Percentiles rank a stretch among this genome's conserved stretches.
Conservation (phyloP, 2,113 vertebrate species). For the Hydropotes inermis region DNA sequence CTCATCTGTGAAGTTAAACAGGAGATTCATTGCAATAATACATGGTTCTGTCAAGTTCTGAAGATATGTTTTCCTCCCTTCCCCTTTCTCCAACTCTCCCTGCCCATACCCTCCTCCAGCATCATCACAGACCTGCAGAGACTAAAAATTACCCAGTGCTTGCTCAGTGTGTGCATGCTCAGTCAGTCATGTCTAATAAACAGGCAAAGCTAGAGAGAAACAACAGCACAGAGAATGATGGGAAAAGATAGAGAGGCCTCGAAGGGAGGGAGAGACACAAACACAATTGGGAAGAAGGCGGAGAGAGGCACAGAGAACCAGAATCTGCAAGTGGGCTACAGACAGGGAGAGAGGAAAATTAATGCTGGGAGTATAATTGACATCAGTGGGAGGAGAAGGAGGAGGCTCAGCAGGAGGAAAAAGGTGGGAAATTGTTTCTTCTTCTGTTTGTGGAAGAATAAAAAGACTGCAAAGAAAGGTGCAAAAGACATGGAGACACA, state of each 20-base stretch:
- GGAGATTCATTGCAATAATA: not conserved
- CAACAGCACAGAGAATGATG: not conserved
- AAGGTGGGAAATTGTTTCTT: not conserved
- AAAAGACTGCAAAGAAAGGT: not conserved
- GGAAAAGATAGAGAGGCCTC: not conserved
- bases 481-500: accelerated
- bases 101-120: not conserved
- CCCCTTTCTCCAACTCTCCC: not conserved
- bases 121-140: not conserved
- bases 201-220: not conserved
- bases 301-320: not conserved
- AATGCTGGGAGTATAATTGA: not conserved
- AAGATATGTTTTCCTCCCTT: not conserved
- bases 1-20: not conserved
- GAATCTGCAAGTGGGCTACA: not conserved
- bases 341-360: not conserved
- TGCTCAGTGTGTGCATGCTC: not conserved
- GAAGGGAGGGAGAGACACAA: not conserved
- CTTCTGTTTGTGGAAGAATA: not conserved
- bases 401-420: too few species aligned
- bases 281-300: not conserved
- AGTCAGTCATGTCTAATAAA: not conserved
- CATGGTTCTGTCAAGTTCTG: not conserved
- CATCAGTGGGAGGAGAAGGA: not conserved
- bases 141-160: not conserved